phyloP scores from a whole-genome alignment of 2,797 vertebrate species.

The Phalanger gymnotis region DNA sequence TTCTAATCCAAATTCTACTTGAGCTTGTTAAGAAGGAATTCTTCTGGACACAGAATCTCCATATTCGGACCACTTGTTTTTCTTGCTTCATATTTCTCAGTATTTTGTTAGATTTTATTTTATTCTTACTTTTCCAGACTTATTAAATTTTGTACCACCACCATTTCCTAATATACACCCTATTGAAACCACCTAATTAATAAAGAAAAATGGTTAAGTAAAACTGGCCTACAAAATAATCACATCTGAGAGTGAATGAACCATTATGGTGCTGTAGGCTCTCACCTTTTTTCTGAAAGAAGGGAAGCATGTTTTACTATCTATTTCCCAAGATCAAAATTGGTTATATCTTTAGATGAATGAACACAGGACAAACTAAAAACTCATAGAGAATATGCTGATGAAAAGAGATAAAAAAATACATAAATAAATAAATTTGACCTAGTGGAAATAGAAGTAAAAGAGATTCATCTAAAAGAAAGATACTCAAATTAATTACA shows the following conservation, averaged over 20 bases:
- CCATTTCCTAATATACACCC: background rate
- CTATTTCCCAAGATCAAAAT: background rate
- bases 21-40: background rate
- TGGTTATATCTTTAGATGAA: slow-evolving; percentile 14
- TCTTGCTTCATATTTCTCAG: background rate
- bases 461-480: slow-evolving; percentile 44
- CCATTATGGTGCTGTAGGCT: background rate
- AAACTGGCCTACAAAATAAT: background rate
- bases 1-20: background rate
- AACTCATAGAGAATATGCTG: slow-evolving; percentile 36
- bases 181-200: background rate
- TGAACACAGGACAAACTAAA: slow-evolving; percentile 47
- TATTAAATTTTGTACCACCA: background rate
- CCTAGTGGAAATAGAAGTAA: slow-evolving; percentile 46
- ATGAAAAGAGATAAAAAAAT: slow-evolving; percentile 41
- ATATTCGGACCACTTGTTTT: background rate
- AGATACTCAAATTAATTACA: slow-evolving; percentile 1
- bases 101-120: background rate
- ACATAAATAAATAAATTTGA: slow-evolving; percentile 27
- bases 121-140: background rate
- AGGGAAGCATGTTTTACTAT: background rate
- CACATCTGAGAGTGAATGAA: background rate
- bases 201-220: background rate
- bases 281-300: background rate
- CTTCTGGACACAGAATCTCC: background rate